Evolutionary conservation across 1,140 invertebrate species (phyloP).

Genomic region (Caenorhabditis remanei): DNA sequence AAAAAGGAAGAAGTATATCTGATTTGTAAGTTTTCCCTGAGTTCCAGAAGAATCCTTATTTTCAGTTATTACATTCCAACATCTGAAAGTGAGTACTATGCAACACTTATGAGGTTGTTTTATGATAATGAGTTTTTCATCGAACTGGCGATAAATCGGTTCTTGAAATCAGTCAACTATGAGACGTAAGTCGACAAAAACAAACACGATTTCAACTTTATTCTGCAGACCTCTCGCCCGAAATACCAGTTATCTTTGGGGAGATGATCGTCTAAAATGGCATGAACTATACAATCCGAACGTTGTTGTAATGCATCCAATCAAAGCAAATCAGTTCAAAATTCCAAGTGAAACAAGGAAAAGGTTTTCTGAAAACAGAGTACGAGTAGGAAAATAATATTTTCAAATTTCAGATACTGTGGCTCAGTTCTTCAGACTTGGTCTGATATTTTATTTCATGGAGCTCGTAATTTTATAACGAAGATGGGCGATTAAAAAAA

Average conservation of each 20-base stretch:
- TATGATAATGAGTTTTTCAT: conserved; percentile 26
- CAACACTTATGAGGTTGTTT: conserved; percentile 8
- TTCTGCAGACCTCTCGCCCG: neutral
- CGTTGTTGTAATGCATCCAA: conserved; percentile 25
- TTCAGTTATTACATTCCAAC: conserved; percentile 48
- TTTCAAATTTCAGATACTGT: neutral
- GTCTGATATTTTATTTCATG: conserved; percentile 2
- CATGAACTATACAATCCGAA: neutral
- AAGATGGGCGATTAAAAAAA: no score
- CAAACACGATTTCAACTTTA: neutral
- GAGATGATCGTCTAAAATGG: neutral
- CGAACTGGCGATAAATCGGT: neutral
- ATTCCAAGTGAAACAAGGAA: neutral
- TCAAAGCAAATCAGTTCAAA: neutral
- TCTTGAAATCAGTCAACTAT: conserved; percentile 19
- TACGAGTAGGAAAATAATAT: no score
- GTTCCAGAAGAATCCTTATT: neutral
- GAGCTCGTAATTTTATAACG: neutral
- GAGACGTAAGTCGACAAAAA: neutral
- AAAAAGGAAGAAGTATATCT: neutral
- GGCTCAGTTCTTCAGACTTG: neutral
- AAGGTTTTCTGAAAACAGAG: neutral
- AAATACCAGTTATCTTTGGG: conserved; percentile 2
- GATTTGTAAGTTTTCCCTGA: conserved; percentile 24
- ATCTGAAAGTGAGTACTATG: conserved; percentile 21